Conservation (phyloP, 2,797 vertebrate genomes). For the Rhadinocentrus ornatus region DNA sequence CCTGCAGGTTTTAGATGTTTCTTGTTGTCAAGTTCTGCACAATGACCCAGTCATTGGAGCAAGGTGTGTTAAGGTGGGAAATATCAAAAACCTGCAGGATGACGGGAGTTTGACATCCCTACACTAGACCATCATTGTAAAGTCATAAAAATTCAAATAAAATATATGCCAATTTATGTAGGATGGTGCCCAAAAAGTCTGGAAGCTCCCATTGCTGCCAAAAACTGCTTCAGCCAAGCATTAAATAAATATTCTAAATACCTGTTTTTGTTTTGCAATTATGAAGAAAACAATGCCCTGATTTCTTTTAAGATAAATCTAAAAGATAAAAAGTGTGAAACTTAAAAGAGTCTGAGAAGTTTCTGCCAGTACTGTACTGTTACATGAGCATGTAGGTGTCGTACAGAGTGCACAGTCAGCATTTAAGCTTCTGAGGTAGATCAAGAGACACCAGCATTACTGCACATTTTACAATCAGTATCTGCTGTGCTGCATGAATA, state of each 20-base stretch:
- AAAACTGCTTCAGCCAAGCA: not conserved
- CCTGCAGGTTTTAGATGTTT: not conserved
- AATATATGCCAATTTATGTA: not conserved
- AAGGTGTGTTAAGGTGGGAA: not conserved
- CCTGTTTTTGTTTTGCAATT: not conserved
- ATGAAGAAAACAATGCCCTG: not conserved
- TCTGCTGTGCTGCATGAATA: constrained; percentile 70
- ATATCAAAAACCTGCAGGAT: not conserved
- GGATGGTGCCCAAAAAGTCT: not conserved
- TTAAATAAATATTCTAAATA: not conserved
- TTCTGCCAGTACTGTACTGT: constrained; percentile 4
- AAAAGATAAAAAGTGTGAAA: not conserved
- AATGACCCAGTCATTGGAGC: not conserved
- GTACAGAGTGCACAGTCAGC: constrained; percentile 20
- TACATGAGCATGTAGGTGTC: constrained; percentile 8
- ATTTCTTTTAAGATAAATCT: not conserved
- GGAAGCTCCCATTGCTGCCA: not conserved
- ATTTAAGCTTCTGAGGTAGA: constrained; percentile 40
- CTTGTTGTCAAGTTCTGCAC: not conserved
- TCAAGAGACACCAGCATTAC: constrained; percentile 55
- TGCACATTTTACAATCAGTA: constrained; percentile 50
- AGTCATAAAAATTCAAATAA: not conserved
- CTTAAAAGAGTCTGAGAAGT: not conserved
- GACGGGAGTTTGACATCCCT: not conserved
- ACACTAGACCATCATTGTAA: not conserved